Conservation (phyloP, 1,140 invertebrate genomes). For the Nymphalis io region DNA sequence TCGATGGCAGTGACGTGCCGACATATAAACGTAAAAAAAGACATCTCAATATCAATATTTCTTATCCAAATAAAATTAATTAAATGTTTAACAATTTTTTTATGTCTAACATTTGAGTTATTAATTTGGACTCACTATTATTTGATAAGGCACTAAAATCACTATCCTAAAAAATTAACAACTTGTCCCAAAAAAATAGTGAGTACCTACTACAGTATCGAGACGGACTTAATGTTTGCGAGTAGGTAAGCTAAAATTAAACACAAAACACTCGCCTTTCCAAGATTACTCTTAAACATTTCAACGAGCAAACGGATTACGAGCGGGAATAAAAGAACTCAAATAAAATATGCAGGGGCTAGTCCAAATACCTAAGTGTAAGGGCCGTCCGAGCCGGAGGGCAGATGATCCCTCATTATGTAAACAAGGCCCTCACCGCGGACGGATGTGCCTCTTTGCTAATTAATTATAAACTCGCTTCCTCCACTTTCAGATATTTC, state of each 20-base stretch:
- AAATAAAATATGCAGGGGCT: constrained; percentile 22
- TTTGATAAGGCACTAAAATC: no score
- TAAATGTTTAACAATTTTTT: no score
- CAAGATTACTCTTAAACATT: neutral
- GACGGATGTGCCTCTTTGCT: constrained; percentile 16
- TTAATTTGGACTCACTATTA: no score
- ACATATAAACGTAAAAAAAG: no score
- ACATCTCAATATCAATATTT: no score
- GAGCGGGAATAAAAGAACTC: constrained; percentile 8
- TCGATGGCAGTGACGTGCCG: no score
- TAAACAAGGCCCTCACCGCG: constrained; percentile 11
- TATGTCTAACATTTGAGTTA: no score
- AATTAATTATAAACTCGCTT: constrained; percentile 10
- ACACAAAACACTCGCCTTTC: neutral
- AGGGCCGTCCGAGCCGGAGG: neutral
- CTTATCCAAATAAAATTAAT: no score
- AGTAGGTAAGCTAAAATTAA: neutral
- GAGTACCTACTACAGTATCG: no score
- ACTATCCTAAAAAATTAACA: no score
- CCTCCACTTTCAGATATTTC: constrained; percentile 3
- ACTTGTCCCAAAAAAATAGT: no score
- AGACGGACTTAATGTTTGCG: neutral
- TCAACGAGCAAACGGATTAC: constrained; percentile 5
- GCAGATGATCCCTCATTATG: constrained; percentile 17
- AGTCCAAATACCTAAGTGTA: neutral